Evolutionary conservation across 1,140 invertebrate species (phyloP).

Genomic region (Diplogasteroides magnus): DNA sequence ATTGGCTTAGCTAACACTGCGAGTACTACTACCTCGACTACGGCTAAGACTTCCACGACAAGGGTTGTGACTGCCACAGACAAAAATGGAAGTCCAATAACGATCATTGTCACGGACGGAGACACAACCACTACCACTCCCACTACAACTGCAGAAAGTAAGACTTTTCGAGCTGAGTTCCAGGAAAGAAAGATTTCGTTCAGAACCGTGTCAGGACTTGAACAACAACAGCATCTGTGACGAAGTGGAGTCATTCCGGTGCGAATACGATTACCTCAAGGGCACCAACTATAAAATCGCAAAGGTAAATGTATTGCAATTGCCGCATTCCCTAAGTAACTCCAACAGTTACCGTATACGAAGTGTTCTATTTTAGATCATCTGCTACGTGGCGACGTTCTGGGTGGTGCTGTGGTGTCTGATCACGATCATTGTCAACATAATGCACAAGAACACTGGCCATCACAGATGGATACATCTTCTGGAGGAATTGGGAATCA

Average conservation of each 20-base stretch:
- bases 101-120: neutral
- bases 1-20: slow-evolving; percentile 7
- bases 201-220: neutral
- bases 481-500: slow-evolving; percentile 25
- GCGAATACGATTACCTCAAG: slow-evolving; percentile 9
- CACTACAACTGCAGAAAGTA: neutral
- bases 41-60: slow-evolving; percentile 4
- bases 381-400: slow-evolving; percentile 8
- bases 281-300: slow-evolving; percentile 10
- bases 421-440: slow-evolving; percentile 21
- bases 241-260: slow-evolving; percentile 5
- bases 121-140: neutral
- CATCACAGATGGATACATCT: slow-evolving; percentile 26
- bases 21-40: slow-evolving; percentile 3
- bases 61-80: slow-evolving; percentile 8
- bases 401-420: slow-evolving; percentile 24
- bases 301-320: too few relatives aligned
- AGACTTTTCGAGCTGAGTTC: neutral
- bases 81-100: slow-evolving; percentile 1
- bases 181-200: neutral
- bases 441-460: slow-evolving; percentile 22
- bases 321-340: too few relatives aligned
- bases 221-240: neutral
- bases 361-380: neutral
- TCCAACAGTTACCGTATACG: too few relatives aligned